Evolutionary conservation across 2,888 invertebrate species (phyloP), one percentile per base, ranked within the genome.

Genomic region (Camponotus fellah): DNA sequence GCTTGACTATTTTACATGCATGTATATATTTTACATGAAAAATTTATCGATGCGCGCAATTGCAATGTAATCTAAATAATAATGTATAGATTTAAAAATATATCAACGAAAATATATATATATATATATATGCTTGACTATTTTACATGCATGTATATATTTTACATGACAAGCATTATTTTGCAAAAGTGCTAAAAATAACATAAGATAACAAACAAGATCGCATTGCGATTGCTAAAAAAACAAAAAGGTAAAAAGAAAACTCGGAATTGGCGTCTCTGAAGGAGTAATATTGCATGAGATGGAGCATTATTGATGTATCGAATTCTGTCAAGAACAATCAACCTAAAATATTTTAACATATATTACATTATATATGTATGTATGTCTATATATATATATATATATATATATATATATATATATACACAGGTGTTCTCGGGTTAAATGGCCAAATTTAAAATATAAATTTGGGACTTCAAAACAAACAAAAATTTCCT

Each of bases 181-280:
- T 21, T 26, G 0, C 34, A 43, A 26, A 56, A 56, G 8, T 32
- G 32, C 37, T 65, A 17, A 65, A 76, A 76, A 53, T 40, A 75
- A 21, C 34, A 46, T n/a, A 32, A 14, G 17, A 4, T 14, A 66
- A 66, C 8, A 32, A 37, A 53, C 14, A 32, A 65, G 66, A 76
- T 76, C 53, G 14, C n/a, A 43, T 77, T 32, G 21, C 56, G 26
- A 77, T 58, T 17, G 43, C 17, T 40, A 56, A 58, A 34, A 77
- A 56, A 14, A 26, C 26, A 26, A 56, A 56, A 12, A 3, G 5
- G 14, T 1, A 34, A 76, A 26, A 6, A 17, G 9, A 69, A 4
- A 9, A 62, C 17, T 37, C 40, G 53, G 14, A 74, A 21, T 62
- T 62, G 8, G 14, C 40, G 43, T 49, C 64, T 37, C 64, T 37